Conservation (phyloP, 2,888 invertebrate species). For the Myopa testacea region DNA sequence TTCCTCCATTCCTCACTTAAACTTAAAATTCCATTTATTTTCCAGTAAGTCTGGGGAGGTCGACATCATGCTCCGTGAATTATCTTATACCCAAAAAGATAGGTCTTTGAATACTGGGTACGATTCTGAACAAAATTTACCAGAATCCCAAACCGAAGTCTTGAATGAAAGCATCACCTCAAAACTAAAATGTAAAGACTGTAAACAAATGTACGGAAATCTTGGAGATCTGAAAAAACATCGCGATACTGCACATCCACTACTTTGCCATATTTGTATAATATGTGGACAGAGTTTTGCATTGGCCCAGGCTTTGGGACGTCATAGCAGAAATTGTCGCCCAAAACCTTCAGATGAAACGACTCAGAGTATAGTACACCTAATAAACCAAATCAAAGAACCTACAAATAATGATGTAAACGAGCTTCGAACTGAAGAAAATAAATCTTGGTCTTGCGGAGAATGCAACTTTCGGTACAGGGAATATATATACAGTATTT, state of each 20-base stretch:
- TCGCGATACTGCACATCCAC: constrained; percentile 73
- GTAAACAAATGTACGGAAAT: constrained; percentile 60
- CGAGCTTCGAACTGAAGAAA: neutral
- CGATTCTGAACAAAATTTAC: neutral
- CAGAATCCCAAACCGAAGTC: neutral
- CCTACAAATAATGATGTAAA: constrained; percentile 50
- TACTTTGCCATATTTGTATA: constrained; percentile 76
- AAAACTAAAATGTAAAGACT: constrained; percentile 43
- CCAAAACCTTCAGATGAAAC: neutral
- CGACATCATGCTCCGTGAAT: constrained; percentile 56
- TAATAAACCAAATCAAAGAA: constrained; percentile 50
- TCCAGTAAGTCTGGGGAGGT: constrained; percentile 47
- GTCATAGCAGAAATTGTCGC: constrained; percentile 72
- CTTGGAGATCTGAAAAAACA: constrained; percentile 75
- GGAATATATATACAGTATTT: too few species aligned
- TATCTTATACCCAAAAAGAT: constrained; percentile 47
- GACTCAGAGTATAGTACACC: constrained; percentile 17
- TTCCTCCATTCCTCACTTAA: neutral
- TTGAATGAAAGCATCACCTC: neutral
- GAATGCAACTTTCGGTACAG: constrained; percentile 21
- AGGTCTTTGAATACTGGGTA: neutral
- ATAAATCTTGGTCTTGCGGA: constrained; percentile 5
- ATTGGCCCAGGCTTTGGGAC: constrained; percentile 79
- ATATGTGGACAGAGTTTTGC: constrained; percentile 79
- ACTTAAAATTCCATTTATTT: neutral